Evolutionary conservation across 2,888 invertebrate species (phyloP).

Genomic region (Drosophila austrosaltans): DNA sequence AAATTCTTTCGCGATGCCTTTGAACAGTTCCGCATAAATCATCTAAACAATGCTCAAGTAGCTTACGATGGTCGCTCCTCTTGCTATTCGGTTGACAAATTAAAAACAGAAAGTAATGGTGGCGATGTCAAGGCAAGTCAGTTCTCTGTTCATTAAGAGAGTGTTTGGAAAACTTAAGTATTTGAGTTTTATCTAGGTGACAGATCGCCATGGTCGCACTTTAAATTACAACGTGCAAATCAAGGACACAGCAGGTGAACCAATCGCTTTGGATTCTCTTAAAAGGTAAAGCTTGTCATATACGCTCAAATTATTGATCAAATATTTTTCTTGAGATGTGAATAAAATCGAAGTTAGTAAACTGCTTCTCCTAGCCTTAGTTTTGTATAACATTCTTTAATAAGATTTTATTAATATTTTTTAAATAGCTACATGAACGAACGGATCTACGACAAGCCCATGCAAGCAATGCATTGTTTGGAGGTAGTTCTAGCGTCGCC

Average conservation of each 20-base stretch:
- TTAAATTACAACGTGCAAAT: conserved; percentile 70
- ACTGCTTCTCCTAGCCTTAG: too few species aligned
- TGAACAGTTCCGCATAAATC: conserved; percentile 76
- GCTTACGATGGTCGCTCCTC: conserved; percentile 91
- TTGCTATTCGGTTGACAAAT: conserved; percentile 84
- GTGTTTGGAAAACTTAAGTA: neutral
- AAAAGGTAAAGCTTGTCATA: conserved; percentile 61
- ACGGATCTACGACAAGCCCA: conserved; percentile 81
- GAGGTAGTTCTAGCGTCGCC: conserved; percentile 87
- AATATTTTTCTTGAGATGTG: too few species aligned
- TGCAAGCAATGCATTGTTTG: conserved; percentile 85
- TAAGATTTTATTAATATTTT: neutral
- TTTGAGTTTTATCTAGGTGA: conserved; percentile 55
- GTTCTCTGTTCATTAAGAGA: too few species aligned
- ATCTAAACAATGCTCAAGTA: conserved; percentile 84
- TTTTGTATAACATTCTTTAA: neutral
- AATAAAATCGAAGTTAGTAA: too few species aligned
- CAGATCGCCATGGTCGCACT: conserved; percentile 57
- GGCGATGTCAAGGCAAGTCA: conserved; percentile 68
- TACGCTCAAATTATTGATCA: neutral
- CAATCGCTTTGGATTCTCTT: conserved; percentile 75
- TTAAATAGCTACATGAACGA: conserved; percentile 73
- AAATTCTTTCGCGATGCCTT: conserved; percentile 85
- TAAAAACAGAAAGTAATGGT: conserved; percentile 42
- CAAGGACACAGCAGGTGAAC: conserved; percentile 68